Evolutionary conservation across 2,797 vertebrate species (phyloP), one percentile per base, ranked within the genome.

Genomic region (Phalloptychus januarius): DNA sequence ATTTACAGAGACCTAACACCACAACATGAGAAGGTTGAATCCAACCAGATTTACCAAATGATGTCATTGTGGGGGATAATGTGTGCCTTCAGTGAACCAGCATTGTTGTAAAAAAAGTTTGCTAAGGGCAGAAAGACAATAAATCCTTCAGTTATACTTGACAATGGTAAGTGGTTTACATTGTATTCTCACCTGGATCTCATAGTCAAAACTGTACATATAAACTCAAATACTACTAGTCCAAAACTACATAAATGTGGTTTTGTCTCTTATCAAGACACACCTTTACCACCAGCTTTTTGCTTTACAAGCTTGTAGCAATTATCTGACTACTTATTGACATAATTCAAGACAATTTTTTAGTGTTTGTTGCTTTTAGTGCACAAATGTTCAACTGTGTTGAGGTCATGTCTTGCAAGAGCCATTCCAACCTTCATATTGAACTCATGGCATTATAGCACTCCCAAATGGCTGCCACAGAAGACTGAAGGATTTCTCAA

Each of bases 21-120:
- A 69, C 20, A 48, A 52, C 33, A 69, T 69, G 8, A 65, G 63
- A 76, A 50, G 58, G 38, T 65, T 65, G n/a, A 75, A 46, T 20
- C 48, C 5, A 15, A 65, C 58, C 73, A 74, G 72, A 58, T 42
- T 18, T 28, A 42, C 36, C 72, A 58, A 31, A 74, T 72, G 71
- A 74, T 74, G 42, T 63, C 45, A 72, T 45, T 63, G 56, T 75
- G 74, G 28, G 56, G 74, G 42, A 75, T 63, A 75, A 63, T 63
- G 20, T 75, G 40, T 33, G 28, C 56, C 74, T 75, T 61, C 10
- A 46, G 40, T 16, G 42, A 75, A 48, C 20, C 74, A 75, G 23
- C 44, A 46, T 36, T 50, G 12, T 36, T 23, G 11, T 31, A 58
- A 48, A 13, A 42, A 69, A 36, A 67, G 23, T 70, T 44, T 70